Conservation (phyloP, 2,888 invertebrate genomes). For the Nephrotoma guestfalica region DNA sequence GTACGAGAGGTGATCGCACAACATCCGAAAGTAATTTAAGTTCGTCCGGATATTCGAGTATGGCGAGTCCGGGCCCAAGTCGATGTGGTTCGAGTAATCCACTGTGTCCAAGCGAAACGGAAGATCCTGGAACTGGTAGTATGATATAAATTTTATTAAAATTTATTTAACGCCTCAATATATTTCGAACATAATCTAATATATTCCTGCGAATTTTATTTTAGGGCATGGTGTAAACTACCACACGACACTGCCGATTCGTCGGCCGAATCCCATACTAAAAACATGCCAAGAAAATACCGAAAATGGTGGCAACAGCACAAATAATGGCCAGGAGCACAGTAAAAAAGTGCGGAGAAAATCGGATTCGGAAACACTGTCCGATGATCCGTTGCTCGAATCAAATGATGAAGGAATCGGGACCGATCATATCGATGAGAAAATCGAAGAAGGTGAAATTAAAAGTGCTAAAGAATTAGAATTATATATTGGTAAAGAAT, state of each 20-base stretch:
- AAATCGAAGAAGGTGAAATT: constrained; percentile 52
- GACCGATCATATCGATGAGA: constrained; percentile 52
- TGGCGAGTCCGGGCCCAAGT: constrained; percentile 72
- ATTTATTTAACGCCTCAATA: neutral
- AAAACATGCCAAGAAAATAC: constrained; percentile 38
- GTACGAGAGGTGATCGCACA: constrained; percentile 53
- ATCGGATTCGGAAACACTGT: constrained; percentile 60
- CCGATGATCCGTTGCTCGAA: constrained; percentile 54
- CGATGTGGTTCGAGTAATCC: constrained; percentile 71
- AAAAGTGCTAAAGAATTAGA: constrained; percentile 50
- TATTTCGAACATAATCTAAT: neutral
- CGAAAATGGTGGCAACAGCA: constrained; percentile 21
- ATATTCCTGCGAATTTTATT: neutral
- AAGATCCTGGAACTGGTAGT: constrained; percentile 47
- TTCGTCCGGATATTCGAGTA: constrained; percentile 72
- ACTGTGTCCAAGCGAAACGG: constrained; percentile 58
- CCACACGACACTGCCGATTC: constrained; percentile 32
- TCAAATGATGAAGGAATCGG: constrained; percentile 67
- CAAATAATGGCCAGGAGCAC: constrained; percentile 13
- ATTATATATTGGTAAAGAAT: constrained; percentile 32
- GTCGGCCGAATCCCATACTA: constrained; percentile 45
- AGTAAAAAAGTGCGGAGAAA: constrained; percentile 33
- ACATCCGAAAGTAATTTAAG: constrained; percentile 73
- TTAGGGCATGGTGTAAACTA: constrained; percentile 19
- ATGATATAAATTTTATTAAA: neutral